These are phyloP conservation scores for Phoxinus dragarum DNA, from an alignment of 2,797 vertebrate species.

Conservation along the genomic window DNA sequence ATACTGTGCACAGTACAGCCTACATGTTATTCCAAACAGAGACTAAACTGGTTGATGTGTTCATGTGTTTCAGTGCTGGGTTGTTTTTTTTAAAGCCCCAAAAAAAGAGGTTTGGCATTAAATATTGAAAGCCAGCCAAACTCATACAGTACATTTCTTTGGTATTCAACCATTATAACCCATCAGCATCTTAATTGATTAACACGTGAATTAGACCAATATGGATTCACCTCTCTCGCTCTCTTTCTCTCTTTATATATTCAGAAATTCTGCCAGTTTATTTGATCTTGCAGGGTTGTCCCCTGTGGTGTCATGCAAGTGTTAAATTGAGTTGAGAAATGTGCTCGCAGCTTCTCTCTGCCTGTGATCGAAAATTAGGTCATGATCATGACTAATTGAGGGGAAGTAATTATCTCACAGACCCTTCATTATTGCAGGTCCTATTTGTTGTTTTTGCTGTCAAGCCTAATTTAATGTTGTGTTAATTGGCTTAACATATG, in stretches of 20 bases:
- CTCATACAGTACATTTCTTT: not conserved
- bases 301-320: conserved; percentile 38
- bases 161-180: not conserved
- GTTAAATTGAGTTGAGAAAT: conserved; percentile 53
- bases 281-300: conserved; percentile 24
- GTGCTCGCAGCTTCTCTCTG: conserved; percentile 42
- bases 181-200: conserved; percentile 27
- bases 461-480: conserved; percentile 57
- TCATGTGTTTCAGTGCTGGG: not conserved
- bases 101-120: not conserved
- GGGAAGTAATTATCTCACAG: conserved; percentile 69
- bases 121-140: not conserved
- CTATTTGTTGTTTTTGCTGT: conserved; percentile 63
- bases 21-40: not conserved
- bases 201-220: conserved; percentile 3
- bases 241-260: conserved; percentile 6
- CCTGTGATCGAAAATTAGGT: conserved; percentile 65
- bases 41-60: not conserved
- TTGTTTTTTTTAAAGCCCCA: no score
- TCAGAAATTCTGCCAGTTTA: conserved; percentile 24
- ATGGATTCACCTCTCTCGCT: not conserved
- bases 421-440: conserved; percentile 58
- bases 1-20: not conserved
- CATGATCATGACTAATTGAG: conserved; percentile 64
- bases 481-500: conserved; percentile 51